These are phyloP conservation scores for Bombyx huttoni DNA, from an alignment of 2,888 invertebrate genomes.

Conservation along the genomic window DNA sequence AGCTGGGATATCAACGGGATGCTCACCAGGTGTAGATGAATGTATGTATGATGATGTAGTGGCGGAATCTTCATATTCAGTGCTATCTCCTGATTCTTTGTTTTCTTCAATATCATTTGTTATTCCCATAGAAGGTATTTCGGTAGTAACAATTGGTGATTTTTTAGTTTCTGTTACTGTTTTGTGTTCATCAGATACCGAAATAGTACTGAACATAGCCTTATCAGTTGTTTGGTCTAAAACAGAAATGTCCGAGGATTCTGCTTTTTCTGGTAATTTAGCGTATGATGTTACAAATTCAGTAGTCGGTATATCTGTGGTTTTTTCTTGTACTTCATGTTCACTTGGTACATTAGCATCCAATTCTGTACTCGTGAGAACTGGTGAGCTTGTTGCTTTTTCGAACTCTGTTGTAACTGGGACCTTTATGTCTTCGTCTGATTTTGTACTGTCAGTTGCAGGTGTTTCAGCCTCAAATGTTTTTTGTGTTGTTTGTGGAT, in stretches of 20 bases:
- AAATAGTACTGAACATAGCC: constrained; percentile 2
- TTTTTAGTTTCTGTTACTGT: constrained; percentile 2
- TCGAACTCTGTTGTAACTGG: not conserved
- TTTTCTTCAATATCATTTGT: constrained; percentile 5
- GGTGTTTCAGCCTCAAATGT: not conserved
- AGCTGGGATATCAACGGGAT: not conserved
- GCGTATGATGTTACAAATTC: not conserved
- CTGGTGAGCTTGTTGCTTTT: not conserved
- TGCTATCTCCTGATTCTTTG: constrained; percentile 2
- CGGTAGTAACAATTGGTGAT: not conserved
- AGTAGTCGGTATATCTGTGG: not conserved
- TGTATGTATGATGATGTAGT: not conserved
- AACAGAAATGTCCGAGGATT: not conserved
- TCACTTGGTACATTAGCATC: not conserved
- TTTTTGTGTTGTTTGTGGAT: not conserved
- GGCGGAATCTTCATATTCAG: not conserved
- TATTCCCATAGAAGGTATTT: not conserved
- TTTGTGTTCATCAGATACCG: constrained; percentile 3
- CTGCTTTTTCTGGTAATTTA: not conserved
- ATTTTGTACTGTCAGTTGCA: not conserved
- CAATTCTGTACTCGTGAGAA: not conserved
- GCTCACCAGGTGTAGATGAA: not conserved
- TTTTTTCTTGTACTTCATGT: not conserved
- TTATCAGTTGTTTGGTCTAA: constrained; percentile 2
- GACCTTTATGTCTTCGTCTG: not conserved